Percentiles rank a stretch among this genome's conserved stretches.
Conservation (phyloP, 2,888 invertebrate genomes). For the Caenorhabditis sp. region DNA sequence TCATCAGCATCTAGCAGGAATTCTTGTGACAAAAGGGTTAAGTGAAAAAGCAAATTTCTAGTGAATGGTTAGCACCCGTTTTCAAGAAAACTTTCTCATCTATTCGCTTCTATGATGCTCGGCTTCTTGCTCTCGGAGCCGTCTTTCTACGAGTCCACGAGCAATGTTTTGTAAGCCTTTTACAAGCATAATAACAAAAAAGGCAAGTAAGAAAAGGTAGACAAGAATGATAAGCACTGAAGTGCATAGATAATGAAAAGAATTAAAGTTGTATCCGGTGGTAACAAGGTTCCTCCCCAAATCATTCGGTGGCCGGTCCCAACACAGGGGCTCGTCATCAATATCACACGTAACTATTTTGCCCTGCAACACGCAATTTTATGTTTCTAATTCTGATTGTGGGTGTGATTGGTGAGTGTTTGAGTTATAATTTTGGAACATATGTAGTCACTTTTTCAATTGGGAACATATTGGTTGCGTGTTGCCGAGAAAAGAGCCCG, state of each 20-base stretch:
- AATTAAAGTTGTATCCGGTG: not conserved
- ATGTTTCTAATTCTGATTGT: not conserved
- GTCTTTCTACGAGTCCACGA: not conserved
- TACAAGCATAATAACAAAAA: not conserved
- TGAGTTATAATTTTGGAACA: not conserved
- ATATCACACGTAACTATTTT: constrained; percentile 68
- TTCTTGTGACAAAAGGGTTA: not conserved
- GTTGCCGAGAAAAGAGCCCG: constrained; percentile 41
- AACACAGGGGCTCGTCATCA: constrained; percentile 62
- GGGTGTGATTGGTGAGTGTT: constrained; percentile 8
- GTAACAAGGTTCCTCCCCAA: constrained; percentile 21
- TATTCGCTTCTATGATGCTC: not conserved
- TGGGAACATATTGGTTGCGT: constrained; percentile 44
- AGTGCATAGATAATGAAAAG: constrained; percentile 18
- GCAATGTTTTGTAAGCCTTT: not conserved
- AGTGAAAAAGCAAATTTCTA: not conserved
- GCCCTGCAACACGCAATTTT: constrained; percentile 68
- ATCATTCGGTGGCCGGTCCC: constrained; percentile 35
- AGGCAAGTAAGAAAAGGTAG: constrained; percentile 20
- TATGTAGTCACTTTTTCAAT: not conserved
- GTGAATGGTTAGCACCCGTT: not conserved
- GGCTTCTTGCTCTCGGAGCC: not conserved
- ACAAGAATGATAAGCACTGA: constrained; percentile 18
- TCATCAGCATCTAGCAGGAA: not conserved
- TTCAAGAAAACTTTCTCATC: not conserved